Conservation (phyloP, 2,888 invertebrate genomes). For the Onchidella celtica region DNA sequence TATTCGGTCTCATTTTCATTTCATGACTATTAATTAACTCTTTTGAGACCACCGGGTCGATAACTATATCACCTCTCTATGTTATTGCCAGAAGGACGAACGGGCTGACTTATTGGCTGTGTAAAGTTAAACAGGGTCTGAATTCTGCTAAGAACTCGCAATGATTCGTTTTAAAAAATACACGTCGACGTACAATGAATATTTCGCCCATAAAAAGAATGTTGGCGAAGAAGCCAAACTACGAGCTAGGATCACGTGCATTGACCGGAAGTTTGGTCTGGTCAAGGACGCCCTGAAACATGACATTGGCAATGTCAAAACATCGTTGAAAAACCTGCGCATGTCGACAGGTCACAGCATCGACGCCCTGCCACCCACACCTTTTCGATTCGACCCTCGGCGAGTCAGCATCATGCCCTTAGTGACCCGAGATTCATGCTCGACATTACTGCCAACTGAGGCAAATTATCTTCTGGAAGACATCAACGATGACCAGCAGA, state of each 20-base stretch:
- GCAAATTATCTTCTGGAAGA: background rate
- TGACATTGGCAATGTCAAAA: background rate
- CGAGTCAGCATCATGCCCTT: background rate
- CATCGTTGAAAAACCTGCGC: conserved; percentile 1
- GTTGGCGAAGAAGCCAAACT: conserved; percentile 38
- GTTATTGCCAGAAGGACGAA: no score
- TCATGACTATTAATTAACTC: no score
- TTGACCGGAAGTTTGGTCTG: background rate
- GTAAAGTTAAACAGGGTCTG: no score
- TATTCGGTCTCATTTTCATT: no score
- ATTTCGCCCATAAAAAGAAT: conserved; percentile 46
- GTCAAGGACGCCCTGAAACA: conserved; percentile 18
- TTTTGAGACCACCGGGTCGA: no score
- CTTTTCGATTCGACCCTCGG: background rate
- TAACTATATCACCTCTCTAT: no score
- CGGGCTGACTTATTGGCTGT: no score
- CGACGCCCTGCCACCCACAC: conserved; percentile 27
- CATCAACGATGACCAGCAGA: background rate
- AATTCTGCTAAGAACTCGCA: no score
- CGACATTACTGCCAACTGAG: background rate
- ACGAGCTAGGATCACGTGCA: background rate
- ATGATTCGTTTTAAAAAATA: background rate
- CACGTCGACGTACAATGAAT: conserved; percentile 39
- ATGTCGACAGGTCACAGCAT: conserved; percentile 27
- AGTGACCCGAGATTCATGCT: background rate